A percentile compares a stretch with the other conserved stretches of the same genome.
Conservation (phyloP, 2,888 invertebrate species). For the Platypus cylindrus region DNA sequence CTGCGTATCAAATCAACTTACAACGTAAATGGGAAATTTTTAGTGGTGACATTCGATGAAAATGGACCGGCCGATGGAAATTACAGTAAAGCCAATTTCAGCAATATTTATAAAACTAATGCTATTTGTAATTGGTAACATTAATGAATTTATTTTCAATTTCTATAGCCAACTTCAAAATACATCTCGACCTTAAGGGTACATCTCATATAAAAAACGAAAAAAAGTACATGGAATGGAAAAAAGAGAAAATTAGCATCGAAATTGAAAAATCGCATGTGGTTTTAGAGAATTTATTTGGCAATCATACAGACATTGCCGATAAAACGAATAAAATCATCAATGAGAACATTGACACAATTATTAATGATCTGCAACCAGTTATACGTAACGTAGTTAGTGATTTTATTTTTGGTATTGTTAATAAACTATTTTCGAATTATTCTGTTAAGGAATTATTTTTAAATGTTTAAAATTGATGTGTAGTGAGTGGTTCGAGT, state of each 20-base stretch:
- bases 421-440: constrained; percentile 40
- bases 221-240: constrained; percentile 42
- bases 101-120: background rate
- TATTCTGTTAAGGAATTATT: constrained; percentile 41
- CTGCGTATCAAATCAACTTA: constrained; percentile 50
- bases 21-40: constrained; percentile 48
- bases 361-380: constrained; percentile 52
- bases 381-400: constrained; percentile 46
- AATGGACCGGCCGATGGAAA: constrained; percentile 49
- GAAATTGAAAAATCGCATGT: constrained; percentile 48
- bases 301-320: constrained; percentile 45
- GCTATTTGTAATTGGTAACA: background rate
- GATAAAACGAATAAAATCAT: constrained; percentile 55
- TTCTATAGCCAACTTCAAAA: constrained; percentile 47
- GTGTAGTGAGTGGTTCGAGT: no score
- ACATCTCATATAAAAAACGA: constrained; percentile 38
- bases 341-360: constrained; percentile 56
- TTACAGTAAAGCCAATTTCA: no score
- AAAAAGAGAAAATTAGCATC: constrained; percentile 47
- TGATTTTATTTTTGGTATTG: constrained; percentile 38
- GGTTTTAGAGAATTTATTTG: constrained; percentile 52
- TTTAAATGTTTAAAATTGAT: no score
- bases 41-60: constrained; percentile 58
- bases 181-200: constrained; percentile 41
- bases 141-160: background rate